Evolutionary conservation across 2,888 invertebrate genomes (phyloP).

Genomic region (Odontocerum albicorne): DNA sequence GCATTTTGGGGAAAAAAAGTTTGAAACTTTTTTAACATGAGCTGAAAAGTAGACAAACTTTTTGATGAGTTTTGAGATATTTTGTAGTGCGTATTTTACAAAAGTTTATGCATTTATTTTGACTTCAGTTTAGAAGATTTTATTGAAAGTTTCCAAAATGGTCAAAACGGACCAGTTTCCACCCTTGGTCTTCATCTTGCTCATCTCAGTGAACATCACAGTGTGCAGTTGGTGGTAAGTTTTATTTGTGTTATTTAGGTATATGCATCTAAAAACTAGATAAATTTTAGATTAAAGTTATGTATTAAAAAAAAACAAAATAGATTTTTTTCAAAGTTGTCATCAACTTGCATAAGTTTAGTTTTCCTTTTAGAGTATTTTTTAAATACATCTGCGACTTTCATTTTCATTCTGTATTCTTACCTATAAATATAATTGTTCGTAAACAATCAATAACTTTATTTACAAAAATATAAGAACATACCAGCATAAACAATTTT

Average conservation of each 20-base stretch:
- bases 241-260: not conserved
- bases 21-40: too few species aligned
- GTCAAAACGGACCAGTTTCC: constrained; percentile 4
- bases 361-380: not conserved
- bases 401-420: too few species aligned
- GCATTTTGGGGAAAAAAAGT: too few species aligned
- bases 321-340: too few species aligned
- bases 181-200: constrained; percentile 2
- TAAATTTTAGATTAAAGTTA: not conserved
- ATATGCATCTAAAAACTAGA: not conserved
- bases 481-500: too few species aligned
- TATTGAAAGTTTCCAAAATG: constrained; percentile 6
- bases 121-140: not conserved
- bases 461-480: too few species aligned
- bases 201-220: constrained; percentile 16
- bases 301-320: not conserved
- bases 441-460: too few species aligned
- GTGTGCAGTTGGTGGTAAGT: constrained; percentile 23
- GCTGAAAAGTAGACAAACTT: too few species aligned
- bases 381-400: too few species aligned
- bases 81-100: not conserved
- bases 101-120: not conserved
- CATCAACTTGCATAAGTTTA: too few species aligned
- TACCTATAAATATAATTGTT: too few species aligned
- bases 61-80: not conserved